These are phyloP conservation scores for Actenoides hombroni DNA, from an alignment of 2,113 vertebrate genomes.

Conservation along the genomic window DNA sequence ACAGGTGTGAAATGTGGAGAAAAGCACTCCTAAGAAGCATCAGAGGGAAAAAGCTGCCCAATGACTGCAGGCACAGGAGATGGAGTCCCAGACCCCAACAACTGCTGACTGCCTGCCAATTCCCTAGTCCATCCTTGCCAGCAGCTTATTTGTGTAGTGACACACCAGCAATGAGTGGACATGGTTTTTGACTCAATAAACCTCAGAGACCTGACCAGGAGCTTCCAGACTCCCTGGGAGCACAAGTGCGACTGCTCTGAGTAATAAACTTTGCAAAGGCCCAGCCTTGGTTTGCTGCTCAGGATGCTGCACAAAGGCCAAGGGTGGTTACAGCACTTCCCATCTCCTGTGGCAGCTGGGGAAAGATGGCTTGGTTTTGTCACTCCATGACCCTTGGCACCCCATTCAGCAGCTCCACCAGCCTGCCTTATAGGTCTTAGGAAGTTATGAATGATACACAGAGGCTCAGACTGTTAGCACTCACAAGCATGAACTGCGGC, in stretches of 20 bases:
- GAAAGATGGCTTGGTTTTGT: not conserved
- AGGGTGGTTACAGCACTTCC: not conserved
- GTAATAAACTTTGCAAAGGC: not conserved
- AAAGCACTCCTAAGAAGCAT: not conserved
- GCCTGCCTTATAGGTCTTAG: rapidly evolving
- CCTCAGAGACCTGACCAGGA: not conserved
- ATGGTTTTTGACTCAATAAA: not conserved
- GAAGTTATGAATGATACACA: rapidly evolving
- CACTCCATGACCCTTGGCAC: rapidly evolving
- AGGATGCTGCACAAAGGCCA: not conserved
- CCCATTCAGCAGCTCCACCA: not conserved
- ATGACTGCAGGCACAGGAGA: not conserved
- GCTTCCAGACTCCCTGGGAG: not conserved
- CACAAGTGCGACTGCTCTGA: rapidly evolving
- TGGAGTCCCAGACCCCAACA: not conserved
- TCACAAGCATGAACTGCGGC: not conserved
- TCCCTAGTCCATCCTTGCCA: not conserved
- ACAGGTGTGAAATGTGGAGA: rapidly evolving
- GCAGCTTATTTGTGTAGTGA: not conserved
- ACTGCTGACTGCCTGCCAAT: rapidly evolving
- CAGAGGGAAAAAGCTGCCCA: not conserved
- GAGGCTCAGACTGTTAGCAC: not conserved
- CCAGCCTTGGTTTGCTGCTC: not conserved
- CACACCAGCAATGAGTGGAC: not conserved
- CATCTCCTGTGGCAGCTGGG: not conserved